phyloP scores from a whole-genome alignment of 2,113 vertebrate genomes.

The Hydrochoerus hydrochaeris region DNA sequence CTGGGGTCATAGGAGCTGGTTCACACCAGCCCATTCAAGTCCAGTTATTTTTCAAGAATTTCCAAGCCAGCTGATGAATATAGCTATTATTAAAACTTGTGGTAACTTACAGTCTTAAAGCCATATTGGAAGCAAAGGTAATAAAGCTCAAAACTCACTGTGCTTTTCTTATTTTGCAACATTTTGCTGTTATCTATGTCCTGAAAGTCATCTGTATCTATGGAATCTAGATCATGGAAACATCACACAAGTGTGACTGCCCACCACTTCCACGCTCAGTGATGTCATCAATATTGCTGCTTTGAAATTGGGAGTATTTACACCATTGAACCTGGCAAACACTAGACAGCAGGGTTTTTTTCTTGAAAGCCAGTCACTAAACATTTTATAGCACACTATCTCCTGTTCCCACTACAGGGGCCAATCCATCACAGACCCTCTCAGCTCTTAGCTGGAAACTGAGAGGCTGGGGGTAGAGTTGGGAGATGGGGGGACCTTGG shows the following conservation, averaged over 20 bases:
- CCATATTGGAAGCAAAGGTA: background rate
- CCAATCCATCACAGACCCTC: background rate
- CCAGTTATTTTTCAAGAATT: background rate
- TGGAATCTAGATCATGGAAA: background rate
- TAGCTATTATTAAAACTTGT: background rate
- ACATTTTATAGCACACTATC: background rate
- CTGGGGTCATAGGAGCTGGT: background rate
- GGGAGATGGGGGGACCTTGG: too few species aligned
- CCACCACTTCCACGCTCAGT: background rate
- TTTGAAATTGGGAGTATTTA: background rate
- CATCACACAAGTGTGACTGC: fast-evolving
- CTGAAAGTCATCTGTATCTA: background rate
- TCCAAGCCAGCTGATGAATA: background rate
- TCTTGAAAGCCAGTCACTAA: background rate
- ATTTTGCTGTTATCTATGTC: background rate
- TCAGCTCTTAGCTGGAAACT: background rate
- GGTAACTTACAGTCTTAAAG: conserved; percentile 29
- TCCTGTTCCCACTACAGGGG: background rate
- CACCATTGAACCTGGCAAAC: background rate
- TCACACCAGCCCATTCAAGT: fast-evolving
- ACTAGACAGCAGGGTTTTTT: background rate
- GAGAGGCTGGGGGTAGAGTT: fast-evolving
- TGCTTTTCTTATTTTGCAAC: background rate
- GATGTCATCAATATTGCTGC: fast-evolving
- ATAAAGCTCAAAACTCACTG: background rate